Base-by-base conservation (phyloP, 2,888 invertebrate genomes). In the Xestia rhomboidea region DNA sequence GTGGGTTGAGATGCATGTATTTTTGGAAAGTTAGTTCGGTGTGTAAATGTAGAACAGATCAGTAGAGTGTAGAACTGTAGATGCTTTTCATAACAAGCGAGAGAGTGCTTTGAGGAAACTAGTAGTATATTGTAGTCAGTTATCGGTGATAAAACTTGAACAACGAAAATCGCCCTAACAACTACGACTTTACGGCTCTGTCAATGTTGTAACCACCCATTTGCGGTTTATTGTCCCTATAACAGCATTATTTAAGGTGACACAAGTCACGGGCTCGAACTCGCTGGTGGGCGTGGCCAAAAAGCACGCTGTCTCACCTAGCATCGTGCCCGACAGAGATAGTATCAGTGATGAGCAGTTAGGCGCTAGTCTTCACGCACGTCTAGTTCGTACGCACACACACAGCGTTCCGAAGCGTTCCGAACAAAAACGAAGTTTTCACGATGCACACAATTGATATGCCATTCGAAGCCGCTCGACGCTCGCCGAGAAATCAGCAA, bases 1-100 rank as follows among this genome's bases (percentile, higher is more conserved):
- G 60, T 62, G 34, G 54, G n/a, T 69, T 60, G 60, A 34, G 60
- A 79, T 64, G n/a, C 8, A 64, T 51, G 30, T 84, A 46, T 68
- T 74, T 74, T 10, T 71, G 30, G 63, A 70, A 68, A 70, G 18
- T 54, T 57, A 38, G 18, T 18, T 63, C 18, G 51, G 13, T 24
- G 1, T 54, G 15, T n/a, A 54, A 15, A 57, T 24, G 7, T 41
- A 15, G 8, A 49, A 5, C 30, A 64, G n/a, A 1, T 34, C 1
- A 38, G 24, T 49, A 24, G 24, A 11, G 13, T 27, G 15, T 27
- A 6, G 30, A 69, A 11, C 8, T 27, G 15, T 27, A 6, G 30
- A 69, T 30, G 34, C 10, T 74, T 62, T 49, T 63, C 38, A 75
- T 30, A 41, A 72, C 27, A 18, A 46, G 10, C 24, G 18, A n/a